phyloP scores from a whole-genome alignment of 2,888 invertebrate species.

The Linnaemya vulpina region DNA sequence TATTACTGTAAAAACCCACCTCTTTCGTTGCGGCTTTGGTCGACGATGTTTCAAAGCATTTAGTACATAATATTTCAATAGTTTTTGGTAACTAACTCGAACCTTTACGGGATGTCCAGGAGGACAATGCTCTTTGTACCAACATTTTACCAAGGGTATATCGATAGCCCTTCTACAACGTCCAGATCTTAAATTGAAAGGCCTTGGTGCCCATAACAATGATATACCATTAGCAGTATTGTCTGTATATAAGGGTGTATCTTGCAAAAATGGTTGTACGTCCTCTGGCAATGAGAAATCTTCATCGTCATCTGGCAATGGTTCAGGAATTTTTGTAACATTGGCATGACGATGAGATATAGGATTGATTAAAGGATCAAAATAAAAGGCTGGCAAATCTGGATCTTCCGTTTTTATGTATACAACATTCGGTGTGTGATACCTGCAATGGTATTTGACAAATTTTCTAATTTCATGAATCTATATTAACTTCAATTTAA shows the following conservation, averaged over 20 bases:
- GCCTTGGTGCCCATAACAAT: constrained; percentile 98
- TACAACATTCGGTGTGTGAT: constrained; percentile 99
- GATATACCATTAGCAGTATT: constrained; percentile 99
- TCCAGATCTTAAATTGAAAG: constrained; percentile 98
- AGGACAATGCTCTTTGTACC: constrained; percentile 97
- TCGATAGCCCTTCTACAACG: constrained; percentile 97
- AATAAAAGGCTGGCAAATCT: constrained; percentile 99
- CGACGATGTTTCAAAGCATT: constrained; percentile 98
- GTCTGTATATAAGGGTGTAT: constrained; percentile 98
- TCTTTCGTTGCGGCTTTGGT: constrained; percentile 99
- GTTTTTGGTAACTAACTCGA: constrained; percentile 98
- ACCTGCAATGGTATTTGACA: constrained; percentile 86
- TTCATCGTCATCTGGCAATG: constrained; percentile 95
- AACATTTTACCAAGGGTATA: constrained; percentile 97
- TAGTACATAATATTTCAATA: constrained; percentile 98
- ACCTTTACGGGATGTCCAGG: constrained; percentile 99
- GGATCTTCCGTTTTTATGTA: constrained; percentile 99
- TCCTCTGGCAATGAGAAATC: constrained; percentile 96
- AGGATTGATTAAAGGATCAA: constrained; percentile 99
- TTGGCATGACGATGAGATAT: constrained; percentile 95
- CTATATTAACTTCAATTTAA: too few species aligned
- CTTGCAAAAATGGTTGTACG: constrained; percentile 95
- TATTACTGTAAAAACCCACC: constrained; percentile 83
- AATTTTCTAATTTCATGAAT: neutral
- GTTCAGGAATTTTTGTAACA: constrained; percentile 90